Conservation (phyloP, 30 jellyfish, hydroid and myxozoan species). For the Hydractinia symbiolongicarpus region DNA sequence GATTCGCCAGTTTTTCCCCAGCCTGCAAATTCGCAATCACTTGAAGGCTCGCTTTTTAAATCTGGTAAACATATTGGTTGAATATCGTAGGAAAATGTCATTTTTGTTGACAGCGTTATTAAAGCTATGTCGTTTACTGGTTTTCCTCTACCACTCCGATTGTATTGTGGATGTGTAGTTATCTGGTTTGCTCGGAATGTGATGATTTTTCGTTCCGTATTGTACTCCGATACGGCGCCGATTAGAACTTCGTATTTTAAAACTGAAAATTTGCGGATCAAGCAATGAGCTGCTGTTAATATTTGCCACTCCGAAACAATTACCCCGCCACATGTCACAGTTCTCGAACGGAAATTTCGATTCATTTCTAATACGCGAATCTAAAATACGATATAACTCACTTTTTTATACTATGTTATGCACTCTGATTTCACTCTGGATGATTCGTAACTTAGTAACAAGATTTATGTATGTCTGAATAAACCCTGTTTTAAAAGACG, state of each 20-base stretch:
- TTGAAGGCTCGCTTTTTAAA: neutral
- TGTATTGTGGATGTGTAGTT: constrained; percentile 24
- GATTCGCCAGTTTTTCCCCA: constrained; percentile 29
- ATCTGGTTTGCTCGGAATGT: neutral
- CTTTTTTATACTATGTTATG: too few species aligned
- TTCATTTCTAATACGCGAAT: neutral
- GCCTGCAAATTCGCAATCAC: constrained; percentile 22
- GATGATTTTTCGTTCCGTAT: constrained; percentile 5
- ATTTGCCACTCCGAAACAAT: neutral
- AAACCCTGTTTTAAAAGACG: too few species aligned
- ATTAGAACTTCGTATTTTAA: constrained; percentile 15
- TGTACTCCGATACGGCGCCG: constrained; percentile 14
- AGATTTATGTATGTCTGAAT: too few species aligned
- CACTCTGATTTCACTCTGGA: too few species aligned
- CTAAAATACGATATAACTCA: too few species aligned
- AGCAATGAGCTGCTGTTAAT: constrained; percentile 38
- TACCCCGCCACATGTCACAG: constrained; percentile 39
- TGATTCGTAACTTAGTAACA: too few species aligned
- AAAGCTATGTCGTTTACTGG: constrained; percentile 30
- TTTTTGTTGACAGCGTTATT: neutral
- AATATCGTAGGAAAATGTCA: constrained; percentile 1
- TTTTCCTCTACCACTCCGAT: neutral
- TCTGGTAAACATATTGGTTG: constrained; percentile 32
- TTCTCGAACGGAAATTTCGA: neutral
- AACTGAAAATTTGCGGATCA: neutral